These are phyloP conservation scores for Anarhynchus alexandrinus DNA, from an alignment of 2,113 vertebrate genomes.

Conservation along the genomic window DNA sequence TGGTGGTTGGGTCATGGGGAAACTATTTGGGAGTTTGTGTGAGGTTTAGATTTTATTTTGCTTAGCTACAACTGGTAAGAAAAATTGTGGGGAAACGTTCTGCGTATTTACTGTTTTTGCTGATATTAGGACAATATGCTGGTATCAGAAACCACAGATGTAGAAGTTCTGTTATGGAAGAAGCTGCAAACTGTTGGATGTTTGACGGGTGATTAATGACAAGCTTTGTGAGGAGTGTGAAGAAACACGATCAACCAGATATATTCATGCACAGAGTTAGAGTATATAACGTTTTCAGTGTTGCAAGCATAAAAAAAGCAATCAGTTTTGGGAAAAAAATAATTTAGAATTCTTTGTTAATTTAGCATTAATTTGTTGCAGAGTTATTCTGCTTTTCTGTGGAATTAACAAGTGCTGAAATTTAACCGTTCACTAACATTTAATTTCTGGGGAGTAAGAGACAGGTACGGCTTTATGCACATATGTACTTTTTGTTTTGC, in stretches of 20 bases:
- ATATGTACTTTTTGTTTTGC: background rate
- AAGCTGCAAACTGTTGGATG: background rate
- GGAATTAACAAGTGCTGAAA: background rate
- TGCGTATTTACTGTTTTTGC: background rate
- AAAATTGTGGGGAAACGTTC: background rate
- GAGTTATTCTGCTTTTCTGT: background rate
- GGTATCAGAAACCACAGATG: background rate
- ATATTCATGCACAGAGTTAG: background rate
- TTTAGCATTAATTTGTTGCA: background rate
- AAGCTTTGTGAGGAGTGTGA: background rate
- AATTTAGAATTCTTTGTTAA: background rate
- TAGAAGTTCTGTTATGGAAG: background rate
- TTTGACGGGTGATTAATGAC: constrained; percentile 7
- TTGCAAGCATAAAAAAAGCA: background rate
- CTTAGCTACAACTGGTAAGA: background rate
- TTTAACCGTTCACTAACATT: background rate
- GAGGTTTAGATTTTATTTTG: background rate
- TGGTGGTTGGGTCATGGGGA: background rate
- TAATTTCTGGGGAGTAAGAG: background rate
- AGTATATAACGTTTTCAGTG: background rate
- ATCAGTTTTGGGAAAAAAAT: background rate
- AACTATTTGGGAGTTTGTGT: background rate
- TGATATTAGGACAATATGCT: background rate
- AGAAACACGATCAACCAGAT: background rate
- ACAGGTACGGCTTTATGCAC: background rate